A percentile compares a stretch with the other conserved stretches of the same genome.
phyloP scores from a whole-genome alignment of 2,888 invertebrate species.

The Trichogramma evanescens region DNA sequence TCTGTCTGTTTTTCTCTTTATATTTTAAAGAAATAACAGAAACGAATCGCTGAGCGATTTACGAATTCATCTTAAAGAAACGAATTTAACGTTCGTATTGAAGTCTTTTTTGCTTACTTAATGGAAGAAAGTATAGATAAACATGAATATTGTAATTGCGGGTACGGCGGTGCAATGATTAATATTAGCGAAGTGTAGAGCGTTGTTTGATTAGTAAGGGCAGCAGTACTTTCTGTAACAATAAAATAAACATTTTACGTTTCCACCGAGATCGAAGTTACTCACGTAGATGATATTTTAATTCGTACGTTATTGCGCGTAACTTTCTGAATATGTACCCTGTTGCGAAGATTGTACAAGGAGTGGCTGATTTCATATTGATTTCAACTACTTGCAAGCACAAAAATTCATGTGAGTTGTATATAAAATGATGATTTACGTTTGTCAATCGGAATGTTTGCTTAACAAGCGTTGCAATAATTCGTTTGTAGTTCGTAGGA shows the following conservation, averaged over 20 bases:
- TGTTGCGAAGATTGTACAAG: no score
- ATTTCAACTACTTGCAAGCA: no score
- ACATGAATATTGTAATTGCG: neutral
- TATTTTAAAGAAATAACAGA: slow-evolving; percentile 1
- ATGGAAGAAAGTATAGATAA: slow-evolving; percentile 1
- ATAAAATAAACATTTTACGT: slow-evolving; percentile 5
- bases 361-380: no score
- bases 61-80: neutral
- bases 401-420: no score
- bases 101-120: slow-evolving; percentile 16
- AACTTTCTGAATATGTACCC: no score
- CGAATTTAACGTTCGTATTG: slow-evolving; percentile 1
- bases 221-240: slow-evolving; percentile 21
- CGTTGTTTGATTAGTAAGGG: slow-evolving; percentile 17
- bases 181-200: neutral
- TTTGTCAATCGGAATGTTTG: no score
- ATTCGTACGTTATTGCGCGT: no score
- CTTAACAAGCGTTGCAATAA: no score
- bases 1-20: no score
- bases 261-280: slow-evolving; percentile 11
- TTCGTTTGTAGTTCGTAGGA: no score
- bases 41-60: slow-evolving; percentile 19
- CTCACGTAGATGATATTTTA: no score
- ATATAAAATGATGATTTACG: no score
- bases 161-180: neutral